Evolutionary conservation across 2,797 vertebrate species (phyloP), one percentile per base, ranked within the genome.

Genomic region (Hybognathus amarus): DNA sequence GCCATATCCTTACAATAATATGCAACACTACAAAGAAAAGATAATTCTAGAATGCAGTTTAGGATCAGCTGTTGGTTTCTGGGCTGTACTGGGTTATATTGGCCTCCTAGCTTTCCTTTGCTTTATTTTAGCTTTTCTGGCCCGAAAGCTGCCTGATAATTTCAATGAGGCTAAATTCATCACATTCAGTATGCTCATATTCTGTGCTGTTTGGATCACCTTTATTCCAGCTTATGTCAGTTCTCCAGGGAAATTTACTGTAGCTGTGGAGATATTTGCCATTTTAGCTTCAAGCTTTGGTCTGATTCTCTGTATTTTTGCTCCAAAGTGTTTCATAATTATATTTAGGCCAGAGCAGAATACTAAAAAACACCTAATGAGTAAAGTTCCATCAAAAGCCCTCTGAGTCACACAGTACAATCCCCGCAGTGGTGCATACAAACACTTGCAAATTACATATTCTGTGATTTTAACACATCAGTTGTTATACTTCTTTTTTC

Each of bases 151-250:
- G 38, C 87, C 88, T 50, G 87, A 74, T 74, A 88, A 89, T 70
- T 89, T 89, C 56, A 89, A 88, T 63, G 87, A 88, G 56, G 89
- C 89, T 71, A 91, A 90, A 85, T 91, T 89, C 33, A 90, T 91
- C 79, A 91, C 88, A 54, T 90, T 90, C 80, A 90, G 90, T 68
- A 90, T 91, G 89, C 52, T 91, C 20, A 68, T 68, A 68, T 68
- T 68, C 20, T 68, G 66, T 68, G 66, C 66, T 68, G 36, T 68
- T 3, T 68, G 66, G 66, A 68, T 68, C 4, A 68, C 66, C 1
- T 68, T 68, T 68, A 2, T 68, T n/a, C 66, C 66, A 40, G 66
- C 66, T 68, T 68, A 68, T 68, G 20, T 68, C 36, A 68, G 66
- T 20, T 40, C 66, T n/a, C 66, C 66, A 6, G 66, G 66, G 10